These are phyloP conservation scores for Haliclystus octoradiatus DNA, from an alignment of 30 jellyfish, hydroid and myxozoan species.

Conservation along the genomic window DNA sequence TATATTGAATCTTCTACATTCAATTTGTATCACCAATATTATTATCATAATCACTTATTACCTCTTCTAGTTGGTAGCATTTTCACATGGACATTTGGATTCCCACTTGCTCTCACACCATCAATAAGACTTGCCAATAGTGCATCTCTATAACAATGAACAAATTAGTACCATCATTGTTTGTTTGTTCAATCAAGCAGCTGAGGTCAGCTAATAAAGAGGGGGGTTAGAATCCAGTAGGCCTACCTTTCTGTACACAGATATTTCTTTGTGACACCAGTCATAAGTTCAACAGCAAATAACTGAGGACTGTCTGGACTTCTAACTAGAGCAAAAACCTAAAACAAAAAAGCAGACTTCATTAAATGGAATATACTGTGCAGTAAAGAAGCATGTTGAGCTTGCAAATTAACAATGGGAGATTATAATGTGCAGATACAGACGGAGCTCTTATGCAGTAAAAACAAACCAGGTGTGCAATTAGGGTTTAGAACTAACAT, in stretches of 20 bases:
- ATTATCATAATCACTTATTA: too few relatives aligned
- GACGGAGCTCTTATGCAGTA: too few relatives aligned
- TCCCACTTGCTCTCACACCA: conserved; percentile 97
- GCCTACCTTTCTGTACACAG: conserved; percentile 72
- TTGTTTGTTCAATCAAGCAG: too few relatives aligned
- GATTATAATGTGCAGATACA: too few relatives aligned
- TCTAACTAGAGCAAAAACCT: conserved; percentile 75
- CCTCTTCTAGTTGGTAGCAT: conserved; percentile 86
- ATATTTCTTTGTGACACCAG: conserved; percentile 40
- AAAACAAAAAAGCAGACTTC: neutral
- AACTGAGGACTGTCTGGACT: conserved; percentile 78
- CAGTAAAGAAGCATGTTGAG: neutral
- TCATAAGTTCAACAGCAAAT: conserved; percentile 61
- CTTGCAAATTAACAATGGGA: conserved; percentile 6
- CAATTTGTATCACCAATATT: too few relatives aligned
- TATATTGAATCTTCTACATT: too few relatives aligned
- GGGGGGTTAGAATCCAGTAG: neutral
- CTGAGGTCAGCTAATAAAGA: neutral
- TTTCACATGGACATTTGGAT: conserved; percentile 82
- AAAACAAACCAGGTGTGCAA: too few relatives aligned
- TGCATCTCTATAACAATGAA: conserved; percentile 47
- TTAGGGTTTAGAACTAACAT: too few relatives aligned
- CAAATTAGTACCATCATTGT: too few relatives aligned
- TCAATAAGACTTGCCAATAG: conserved; percentile 79
- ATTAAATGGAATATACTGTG: too few relatives aligned